Conservation (phyloP, 1,140 invertebrate genomes). For the Drosophila pseudoobscura region DNA sequence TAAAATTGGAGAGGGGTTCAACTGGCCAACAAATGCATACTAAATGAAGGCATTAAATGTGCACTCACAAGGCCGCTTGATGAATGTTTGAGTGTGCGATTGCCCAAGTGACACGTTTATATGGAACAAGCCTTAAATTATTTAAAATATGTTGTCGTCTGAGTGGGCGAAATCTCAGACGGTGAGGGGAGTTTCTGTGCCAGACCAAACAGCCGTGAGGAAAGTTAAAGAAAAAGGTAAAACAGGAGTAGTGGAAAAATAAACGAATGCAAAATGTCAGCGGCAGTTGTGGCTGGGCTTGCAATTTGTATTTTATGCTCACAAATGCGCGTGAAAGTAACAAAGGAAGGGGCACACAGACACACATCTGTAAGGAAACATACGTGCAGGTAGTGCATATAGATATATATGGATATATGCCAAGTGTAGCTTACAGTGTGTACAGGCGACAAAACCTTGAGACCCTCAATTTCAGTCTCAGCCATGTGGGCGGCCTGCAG, state of each 20-base stretch:
- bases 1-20: conserved; percentile 1
- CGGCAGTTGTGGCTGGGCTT: conserved; percentile 27
- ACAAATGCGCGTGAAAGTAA: conserved; percentile 47
- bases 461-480: conserved; percentile 45
- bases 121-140: conserved; percentile 15
- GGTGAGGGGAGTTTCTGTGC: neutral
- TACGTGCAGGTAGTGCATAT: too few relatives aligned
- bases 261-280: conserved; percentile 41
- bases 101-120: neutral
- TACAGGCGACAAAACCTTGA: conserved; percentile 38
- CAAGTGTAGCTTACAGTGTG: conserved; percentile 46
- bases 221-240: neutral
- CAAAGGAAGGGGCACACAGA: conserved; percentile 27
- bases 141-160: conserved; percentile 11
- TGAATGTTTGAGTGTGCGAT: conserved; percentile 4
- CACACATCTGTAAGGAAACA: conserved; percentile 1
- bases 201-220: too few relatives aligned
- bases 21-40: conserved; percentile 7
- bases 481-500: conserved; percentile 16
- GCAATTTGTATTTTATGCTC: conserved; percentile 49
- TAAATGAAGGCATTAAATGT: conserved; percentile 10
- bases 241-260: conserved; percentile 11
- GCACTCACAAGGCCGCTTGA: conserved; percentile 16
- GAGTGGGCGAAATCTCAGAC: neutral
- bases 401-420: conserved; percentile 7